phyloP scores from a whole-genome alignment of 2,888 invertebrate species.

The Lapara coniferarum region DNA sequence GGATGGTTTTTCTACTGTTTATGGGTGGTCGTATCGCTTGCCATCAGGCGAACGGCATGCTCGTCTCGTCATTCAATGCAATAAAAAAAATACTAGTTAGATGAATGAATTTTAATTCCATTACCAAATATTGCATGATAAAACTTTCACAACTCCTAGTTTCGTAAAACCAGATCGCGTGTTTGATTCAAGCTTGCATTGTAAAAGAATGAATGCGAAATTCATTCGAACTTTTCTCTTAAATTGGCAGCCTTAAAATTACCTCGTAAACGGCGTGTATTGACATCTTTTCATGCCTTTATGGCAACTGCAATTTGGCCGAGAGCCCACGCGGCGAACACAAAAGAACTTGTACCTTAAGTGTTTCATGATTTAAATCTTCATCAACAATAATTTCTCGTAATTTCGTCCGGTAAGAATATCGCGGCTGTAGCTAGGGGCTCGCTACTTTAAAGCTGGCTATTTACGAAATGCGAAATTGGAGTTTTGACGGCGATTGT shows the following conservation, averaged over 20 bases:
- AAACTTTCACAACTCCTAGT: neutral
- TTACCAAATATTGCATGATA: neutral
- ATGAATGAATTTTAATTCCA: neutral
- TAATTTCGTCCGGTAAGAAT: constrained; percentile 15
- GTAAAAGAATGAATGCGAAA: constrained; percentile 54
- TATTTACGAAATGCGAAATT: constrained; percentile 5
- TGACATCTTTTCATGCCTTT: constrained; percentile 64
- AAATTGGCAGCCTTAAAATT: constrained; percentile 64
- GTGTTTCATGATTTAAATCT: constrained; percentile 34
- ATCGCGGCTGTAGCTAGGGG: constrained; percentile 20
- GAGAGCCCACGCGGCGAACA: constrained; percentile 28
- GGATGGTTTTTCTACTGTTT: too few species aligned
- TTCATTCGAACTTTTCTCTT: constrained; percentile 44
- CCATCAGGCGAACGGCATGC: too few species aligned
- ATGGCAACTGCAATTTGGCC: constrained; percentile 23
- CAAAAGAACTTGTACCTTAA: constrained; percentile 50
- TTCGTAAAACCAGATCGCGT: constrained; percentile 40
- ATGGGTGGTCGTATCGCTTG: too few species aligned
- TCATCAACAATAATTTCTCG: constrained; percentile 29
- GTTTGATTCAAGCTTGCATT: constrained; percentile 45
- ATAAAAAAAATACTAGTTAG: too few species aligned
- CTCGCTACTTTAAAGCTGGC: neutral
- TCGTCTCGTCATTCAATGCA: too few species aligned
- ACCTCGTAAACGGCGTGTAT: constrained; percentile 57
- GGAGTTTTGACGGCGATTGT: neutral